phyloP scores from a whole-genome alignment of 2,797 vertebrate species.

The Trachops cirrhosus region DNA sequence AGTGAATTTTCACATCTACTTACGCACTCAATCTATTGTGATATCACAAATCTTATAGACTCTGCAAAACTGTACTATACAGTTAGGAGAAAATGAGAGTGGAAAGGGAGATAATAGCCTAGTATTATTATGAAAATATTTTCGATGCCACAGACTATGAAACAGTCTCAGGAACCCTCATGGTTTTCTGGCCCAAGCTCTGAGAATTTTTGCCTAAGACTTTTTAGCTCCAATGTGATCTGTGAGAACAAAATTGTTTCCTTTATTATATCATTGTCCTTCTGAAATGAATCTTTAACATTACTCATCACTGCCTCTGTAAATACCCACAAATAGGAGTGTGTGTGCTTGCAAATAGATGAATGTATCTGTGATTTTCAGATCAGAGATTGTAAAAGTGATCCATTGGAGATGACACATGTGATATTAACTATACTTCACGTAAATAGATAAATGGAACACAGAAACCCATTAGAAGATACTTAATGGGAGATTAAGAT shows the following conservation, averaged over 20 bases:
- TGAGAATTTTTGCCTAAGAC: conserved; percentile 20
- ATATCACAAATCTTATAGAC: background rate
- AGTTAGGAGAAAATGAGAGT: conserved; percentile 3
- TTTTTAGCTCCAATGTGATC: background rate
- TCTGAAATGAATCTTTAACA: conserved; percentile 44
- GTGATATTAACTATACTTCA: background rate
- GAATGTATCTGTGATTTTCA: conserved; percentile 21
- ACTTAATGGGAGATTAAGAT: background rate
- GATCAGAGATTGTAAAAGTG: background rate
- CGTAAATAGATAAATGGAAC: background rate
- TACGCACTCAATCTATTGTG: background rate
- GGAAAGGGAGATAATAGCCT: background rate
- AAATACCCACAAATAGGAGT: background rate
- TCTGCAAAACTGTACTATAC: background rate
- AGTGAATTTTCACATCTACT: background rate
- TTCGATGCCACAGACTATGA: conserved; percentile 13
- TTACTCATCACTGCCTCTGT: background rate
- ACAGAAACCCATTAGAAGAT: background rate
- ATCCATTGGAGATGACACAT: background rate
- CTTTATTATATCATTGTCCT: conserved; percentile 16
- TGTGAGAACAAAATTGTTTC: background rate
- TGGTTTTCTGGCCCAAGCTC: background rate
- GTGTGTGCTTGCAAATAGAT: conserved; percentile 13
- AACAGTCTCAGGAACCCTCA: background rate
- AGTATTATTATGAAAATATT: conserved; percentile 12